Conservation (phyloP, 1,140 invertebrate genomes). For the Leptopilina clavipes region DNA sequence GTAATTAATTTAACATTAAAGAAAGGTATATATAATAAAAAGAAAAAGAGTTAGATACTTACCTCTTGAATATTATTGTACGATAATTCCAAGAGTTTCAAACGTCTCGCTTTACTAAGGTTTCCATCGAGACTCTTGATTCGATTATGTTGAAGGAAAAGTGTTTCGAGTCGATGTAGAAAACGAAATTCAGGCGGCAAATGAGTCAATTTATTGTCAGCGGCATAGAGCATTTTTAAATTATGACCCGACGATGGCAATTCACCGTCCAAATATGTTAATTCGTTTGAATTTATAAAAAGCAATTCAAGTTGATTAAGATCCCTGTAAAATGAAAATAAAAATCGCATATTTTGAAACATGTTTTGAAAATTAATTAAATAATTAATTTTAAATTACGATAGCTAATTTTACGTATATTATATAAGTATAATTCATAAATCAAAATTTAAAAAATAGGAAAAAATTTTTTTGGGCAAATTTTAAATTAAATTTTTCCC, state of each 20-base stretch:
- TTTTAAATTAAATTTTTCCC: too few relatives aligned
- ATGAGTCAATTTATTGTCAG: conserved; percentile 81
- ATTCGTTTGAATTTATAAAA: conserved; percentile 84
- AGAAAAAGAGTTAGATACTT: conserved; percentile 61
- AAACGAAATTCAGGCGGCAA: conserved; percentile 82
- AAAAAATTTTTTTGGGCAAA: too few relatives aligned
- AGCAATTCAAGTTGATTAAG: conserved; percentile 84
- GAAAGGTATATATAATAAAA: too few relatives aligned
- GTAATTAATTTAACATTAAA: too few relatives aligned
- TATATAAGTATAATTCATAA: too few relatives aligned
- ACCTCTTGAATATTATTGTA: conserved; percentile 84
- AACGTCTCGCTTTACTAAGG: conserved; percentile 79
- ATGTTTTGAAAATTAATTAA: too few relatives aligned
- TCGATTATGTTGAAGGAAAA: conserved; percentile 83
- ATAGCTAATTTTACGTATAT: too few relatives aligned
- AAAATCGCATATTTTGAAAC: too few relatives aligned
- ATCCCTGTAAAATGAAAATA: conserved; percentile 68
- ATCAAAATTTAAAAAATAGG: too few relatives aligned
- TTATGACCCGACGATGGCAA: conserved; percentile 80
- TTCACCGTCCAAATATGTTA: conserved; percentile 83
- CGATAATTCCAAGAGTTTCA: conserved; percentile 80
- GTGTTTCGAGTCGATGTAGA: conserved; percentile 79
- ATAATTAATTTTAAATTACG: too few relatives aligned
- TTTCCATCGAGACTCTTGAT: conserved; percentile 81
- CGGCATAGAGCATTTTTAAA: conserved; percentile 81